These are phyloP conservation scores for Sphaeridia pumilis DNA, from an alignment of 2,888 invertebrate genomes.

Conservation along the genomic window DNA sequence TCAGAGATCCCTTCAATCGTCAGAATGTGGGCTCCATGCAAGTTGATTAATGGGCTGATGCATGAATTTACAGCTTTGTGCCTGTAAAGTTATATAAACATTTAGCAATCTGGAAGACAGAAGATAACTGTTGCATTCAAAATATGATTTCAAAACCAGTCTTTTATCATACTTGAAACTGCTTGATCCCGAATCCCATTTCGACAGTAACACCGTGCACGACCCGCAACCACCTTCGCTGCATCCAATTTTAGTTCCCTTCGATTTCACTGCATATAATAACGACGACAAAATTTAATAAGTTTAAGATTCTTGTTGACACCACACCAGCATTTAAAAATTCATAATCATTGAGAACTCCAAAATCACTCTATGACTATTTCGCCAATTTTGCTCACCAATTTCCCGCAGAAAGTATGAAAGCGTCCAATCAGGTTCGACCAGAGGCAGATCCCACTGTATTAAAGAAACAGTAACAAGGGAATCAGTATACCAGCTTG, in stretches of 20 bases:
- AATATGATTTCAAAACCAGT: too few species aligned
- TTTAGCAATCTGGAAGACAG: too few species aligned
- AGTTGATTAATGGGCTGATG: conserved; percentile 68
- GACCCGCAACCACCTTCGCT: conserved; percentile 92
- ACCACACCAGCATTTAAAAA: too few species aligned
- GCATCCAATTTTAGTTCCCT: conserved; percentile 87
- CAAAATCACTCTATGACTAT: too few species aligned
- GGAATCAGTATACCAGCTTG: too few species aligned
- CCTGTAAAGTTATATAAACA: conserved; percentile 44
- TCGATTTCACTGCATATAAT: conserved; percentile 58
- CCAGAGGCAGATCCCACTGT: conserved; percentile 38
- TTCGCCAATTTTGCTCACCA: conserved; percentile 42
- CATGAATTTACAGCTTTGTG: conserved; percentile 82
- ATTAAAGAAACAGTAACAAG: not conserved
- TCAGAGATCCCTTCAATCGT: conserved; percentile 90
- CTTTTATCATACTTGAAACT: too few species aligned
- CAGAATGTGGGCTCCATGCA: conserved; percentile 79
- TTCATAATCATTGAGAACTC: too few species aligned
- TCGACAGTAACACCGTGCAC: conserved; percentile 86
- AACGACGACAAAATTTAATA: too few species aligned
- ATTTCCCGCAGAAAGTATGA: conserved; percentile 67
- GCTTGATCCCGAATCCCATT: too few species aligned
- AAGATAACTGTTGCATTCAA: too few species aligned
- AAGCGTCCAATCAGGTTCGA: conserved; percentile 74
- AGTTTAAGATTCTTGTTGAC: too few species aligned